Evolutionary conservation across 2,888 invertebrate species (phyloP).

Genomic region (Rhamphomyia laevipes): DNA sequence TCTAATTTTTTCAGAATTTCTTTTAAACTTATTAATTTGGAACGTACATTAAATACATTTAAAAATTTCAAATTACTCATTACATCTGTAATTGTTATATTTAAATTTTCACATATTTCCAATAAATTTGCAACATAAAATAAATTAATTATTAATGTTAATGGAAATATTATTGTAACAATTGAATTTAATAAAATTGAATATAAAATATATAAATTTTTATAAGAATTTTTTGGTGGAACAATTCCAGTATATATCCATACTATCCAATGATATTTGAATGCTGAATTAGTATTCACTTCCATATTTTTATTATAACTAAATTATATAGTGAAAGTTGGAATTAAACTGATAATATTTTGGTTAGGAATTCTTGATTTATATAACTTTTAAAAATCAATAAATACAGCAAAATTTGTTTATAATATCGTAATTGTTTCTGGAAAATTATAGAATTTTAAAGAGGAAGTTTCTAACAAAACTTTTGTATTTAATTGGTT

Average conservation of each 20-base stretch:
- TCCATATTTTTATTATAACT: no score
- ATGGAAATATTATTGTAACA: constrained; percentile 27
- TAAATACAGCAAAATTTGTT: no score
- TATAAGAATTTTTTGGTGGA: constrained; percentile 11
- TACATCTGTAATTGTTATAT: constrained; percentile 28
- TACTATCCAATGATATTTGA: constrained; percentile 28
- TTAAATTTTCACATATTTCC: constrained; percentile 28
- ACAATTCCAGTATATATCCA: constrained; percentile 28
- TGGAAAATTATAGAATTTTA: no score
- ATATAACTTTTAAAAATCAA: no score
- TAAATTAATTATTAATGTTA: constrained; percentile 25
- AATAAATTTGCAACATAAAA: constrained; percentile 20
- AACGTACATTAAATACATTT: constrained; percentile 25
- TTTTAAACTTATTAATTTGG: constrained; percentile 20
- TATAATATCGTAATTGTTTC: no score
- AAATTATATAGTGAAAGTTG: no score
- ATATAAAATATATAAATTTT: constrained; percentile 16
- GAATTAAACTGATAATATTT: no score
- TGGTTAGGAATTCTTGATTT: no score
- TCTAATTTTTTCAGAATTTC: constrained; percentile 21
- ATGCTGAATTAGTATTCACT: constrained; percentile 20
- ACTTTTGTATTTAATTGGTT: no score
- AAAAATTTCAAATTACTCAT: constrained; percentile 28
- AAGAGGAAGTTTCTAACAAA: no score
- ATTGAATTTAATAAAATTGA: constrained; percentile 21